phyloP scores from a whole-genome alignment of 2,888 invertebrate species.

The Neuroscelio doddi region DNA sequence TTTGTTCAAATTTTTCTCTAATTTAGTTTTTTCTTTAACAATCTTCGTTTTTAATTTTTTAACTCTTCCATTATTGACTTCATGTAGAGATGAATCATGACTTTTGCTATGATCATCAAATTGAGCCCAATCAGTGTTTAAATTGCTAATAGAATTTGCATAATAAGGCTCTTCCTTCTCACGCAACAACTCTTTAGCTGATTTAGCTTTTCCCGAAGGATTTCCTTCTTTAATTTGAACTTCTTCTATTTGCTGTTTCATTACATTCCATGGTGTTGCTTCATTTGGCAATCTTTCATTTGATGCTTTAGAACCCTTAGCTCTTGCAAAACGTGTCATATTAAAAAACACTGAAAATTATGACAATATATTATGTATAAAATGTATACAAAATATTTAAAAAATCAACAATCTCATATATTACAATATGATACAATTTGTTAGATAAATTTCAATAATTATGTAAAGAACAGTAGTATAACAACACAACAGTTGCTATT shows the following conservation, averaged over 20 bases:
- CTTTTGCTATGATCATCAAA: conserved; percentile 55
- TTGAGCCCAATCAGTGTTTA: conserved; percentile 62
- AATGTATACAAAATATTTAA: too few relatives aligned
- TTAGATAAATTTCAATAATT: too few relatives aligned
- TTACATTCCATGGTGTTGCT: conserved; percentile 82
- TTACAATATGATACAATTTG: too few relatives aligned
- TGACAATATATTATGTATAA: too few relatives aligned
- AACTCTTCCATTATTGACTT: too few relatives aligned
- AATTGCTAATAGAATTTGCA: conserved; percentile 45
- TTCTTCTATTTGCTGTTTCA: conserved; percentile 77
- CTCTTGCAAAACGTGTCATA: conserved; percentile 85
- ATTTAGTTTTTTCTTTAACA: neutral
- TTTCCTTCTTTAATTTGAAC: conserved; percentile 39
- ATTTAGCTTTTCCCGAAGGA: conserved; percentile 49
- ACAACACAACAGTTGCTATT: too few relatives aligned
- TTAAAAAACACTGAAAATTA: conserved; percentile 25
- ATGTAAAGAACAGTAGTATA: too few relatives aligned
- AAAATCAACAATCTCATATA: too few relatives aligned
- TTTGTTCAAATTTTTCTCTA: neutral
- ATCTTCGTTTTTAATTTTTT: conserved; percentile 1
- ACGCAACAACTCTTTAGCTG: conserved; percentile 58
- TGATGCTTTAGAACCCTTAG: conserved; percentile 83
- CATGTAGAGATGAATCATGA: neutral
- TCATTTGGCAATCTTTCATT: conserved; percentile 81
- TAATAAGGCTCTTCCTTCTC: conserved; percentile 69